Base-by-base conservation (phyloP, 2,797 vertebrate species). In the Australoheros facetus region DNA sequence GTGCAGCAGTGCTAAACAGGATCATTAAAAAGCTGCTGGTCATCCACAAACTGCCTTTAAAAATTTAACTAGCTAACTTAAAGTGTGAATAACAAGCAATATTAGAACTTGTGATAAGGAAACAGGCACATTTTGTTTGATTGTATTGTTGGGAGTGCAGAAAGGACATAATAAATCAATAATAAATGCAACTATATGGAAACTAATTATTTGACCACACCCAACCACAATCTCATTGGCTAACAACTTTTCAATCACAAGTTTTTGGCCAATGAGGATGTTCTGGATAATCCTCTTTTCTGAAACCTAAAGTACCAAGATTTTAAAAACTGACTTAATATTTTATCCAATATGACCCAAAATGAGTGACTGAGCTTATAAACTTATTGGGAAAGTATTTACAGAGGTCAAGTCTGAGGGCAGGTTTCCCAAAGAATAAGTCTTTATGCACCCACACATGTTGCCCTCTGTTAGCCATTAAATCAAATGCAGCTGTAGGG, bases 311-410 rank as follows among this genome's bases (percentile, higher is more conserved):
- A 64, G 26, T 11, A 26, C 10, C 7, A 0, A 17, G 4, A 53
- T 53, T 1, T 53, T n/a, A 19, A 53, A 51, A 19, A 26, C 9
- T 5, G 12, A 59, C 10, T 59, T 59, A 4, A 59, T 21, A 14
- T 23, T 0, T 42, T 42, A 21, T 60, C 37, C 1, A 42, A 0
- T 16, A 10, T 62, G n/a, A 45, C 23, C 0, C 1, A 11, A 48
- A 64, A 45, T 17, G 26, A 66, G 39, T 19, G 14, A 17, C 9
- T 45, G 60, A 4, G 3, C 4, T 16, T 19, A 45, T 45, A 45
- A 64, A 45, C 37, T 2, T 17, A 0, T 16, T 23, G 21, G 26
- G 42, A 66, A 66, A 28, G 21, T 11, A 0, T 66, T 12, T 66
- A 66, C 60, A 48, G 60, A 3, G 14, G 60, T 66, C 11, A 1